Base-by-base conservation (phyloP, 2,113 vertebrate genomes). In the Chaetops frenatus region DNA sequence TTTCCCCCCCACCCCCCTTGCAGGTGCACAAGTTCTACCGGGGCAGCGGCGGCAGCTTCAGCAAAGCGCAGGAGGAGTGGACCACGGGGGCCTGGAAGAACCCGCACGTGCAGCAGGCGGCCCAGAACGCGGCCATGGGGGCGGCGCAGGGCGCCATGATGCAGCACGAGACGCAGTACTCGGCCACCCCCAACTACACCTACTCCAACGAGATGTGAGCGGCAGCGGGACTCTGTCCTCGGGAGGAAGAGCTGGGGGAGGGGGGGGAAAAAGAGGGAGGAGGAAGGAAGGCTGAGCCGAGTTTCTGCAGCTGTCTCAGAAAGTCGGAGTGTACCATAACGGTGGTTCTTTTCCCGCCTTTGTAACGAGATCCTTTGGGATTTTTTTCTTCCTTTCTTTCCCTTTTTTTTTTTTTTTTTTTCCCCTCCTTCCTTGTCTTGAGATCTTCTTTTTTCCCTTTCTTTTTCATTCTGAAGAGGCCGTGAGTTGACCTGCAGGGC, bases 51-150 rank as follows among this genome's bases (percentile, higher is more conserved):
- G 99, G 99, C 12, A 99, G 99, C 91, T 97, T 99, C 98, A 99
- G 99, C 97, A 99, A 99, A 96, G 99, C 99, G 11, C 99, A 99
- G 94, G 99, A 99, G 91, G 99, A 99, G 97, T 99, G 99, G 99
- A 98, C 99, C 92, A 98, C 98, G 0, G 99, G 99, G 8, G 99
- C 99, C 1, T 99, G 99, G 99, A 99, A 99, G 97, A 99, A 99
- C 88, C 99, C 99, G 1, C 99, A 99, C 0, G 99, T 99, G 25
- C 99, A 99, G 94, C 98, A 99, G 95, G 99, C 99, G 2, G 99
- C 99, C 3, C 99, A 99, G 98, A 99, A 98, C 20, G 99, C 99
- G 1, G 99, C 99, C 7, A 98, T 99, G 98, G 99, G 99, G 11
- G 99, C 99, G 0, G 99, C 99, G 0, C 99, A 99, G 97, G 99